A percentile compares a stretch with the other conserved stretches of the same genome.
Conservation (phyloP, 2,113 vertebrate genomes). For the Centropristis striata region DNA sequence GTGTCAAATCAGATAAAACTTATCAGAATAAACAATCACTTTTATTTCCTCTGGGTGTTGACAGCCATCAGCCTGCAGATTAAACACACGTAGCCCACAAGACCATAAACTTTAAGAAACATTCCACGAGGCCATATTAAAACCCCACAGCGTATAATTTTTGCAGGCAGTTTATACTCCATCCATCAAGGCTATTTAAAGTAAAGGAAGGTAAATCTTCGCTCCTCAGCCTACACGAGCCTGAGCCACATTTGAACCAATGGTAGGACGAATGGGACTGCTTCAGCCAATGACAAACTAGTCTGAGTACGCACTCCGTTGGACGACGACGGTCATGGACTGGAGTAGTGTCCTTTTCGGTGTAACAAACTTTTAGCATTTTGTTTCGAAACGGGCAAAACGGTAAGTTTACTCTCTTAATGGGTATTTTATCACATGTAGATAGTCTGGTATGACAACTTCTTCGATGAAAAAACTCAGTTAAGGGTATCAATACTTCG, state of each 20-base stretch:
- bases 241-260: slow-evolving; percentile 63
- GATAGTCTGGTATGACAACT: accelerated
- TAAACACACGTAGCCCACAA: background rate
- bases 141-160: background rate
- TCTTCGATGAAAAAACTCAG: background rate
- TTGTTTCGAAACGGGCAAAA: slow-evolving; percentile 18
- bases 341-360: slow-evolving; percentile 46
- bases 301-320: slow-evolving; percentile 60
- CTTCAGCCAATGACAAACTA: slow-evolving; percentile 68
- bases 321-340: slow-evolving; percentile 67
- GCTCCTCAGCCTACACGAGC: slow-evolving; percentile 25
- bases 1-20: slow-evolving; percentile 11
- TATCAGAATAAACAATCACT: background rate
- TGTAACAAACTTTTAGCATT: slow-evolving; percentile 62
- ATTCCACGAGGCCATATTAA: slow-evolving; percentile 5
- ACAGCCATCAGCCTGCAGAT: background rate
- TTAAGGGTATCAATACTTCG: background rate
- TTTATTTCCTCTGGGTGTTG: slow-evolving; percentile 3
- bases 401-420: slow-evolving; percentile 54
- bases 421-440: accelerated
- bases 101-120: background rate
- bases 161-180: slow-evolving; percentile 4
- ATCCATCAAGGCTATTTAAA: slow-evolving; percentile 66
- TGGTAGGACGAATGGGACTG: slow-evolving; percentile 9
- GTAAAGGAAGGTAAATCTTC: slow-evolving; percentile 62